These are phyloP conservation scores for Orchestes rusci DNA, from an alignment of 2,888 invertebrate genomes.

Conservation along the genomic window DNA sequence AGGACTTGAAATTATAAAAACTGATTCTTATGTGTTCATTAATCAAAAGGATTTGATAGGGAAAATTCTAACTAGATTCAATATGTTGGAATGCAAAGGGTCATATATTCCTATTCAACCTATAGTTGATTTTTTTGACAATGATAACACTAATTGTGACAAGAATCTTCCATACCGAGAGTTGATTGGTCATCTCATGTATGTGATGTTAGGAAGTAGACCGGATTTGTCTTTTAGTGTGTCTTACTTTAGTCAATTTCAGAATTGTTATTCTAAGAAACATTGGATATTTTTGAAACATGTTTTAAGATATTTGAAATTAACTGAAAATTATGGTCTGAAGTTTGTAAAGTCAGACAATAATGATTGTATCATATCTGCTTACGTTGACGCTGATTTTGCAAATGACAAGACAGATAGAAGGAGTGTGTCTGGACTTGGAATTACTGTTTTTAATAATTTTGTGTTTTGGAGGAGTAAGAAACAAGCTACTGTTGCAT, in stretches of 20 bases:
- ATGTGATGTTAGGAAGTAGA: conserved; percentile 20
- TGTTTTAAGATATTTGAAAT: conserved; percentile 14
- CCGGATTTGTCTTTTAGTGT: conserved; percentile 22
- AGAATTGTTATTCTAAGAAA: conserved; percentile 4
- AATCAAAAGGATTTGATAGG: not conserved
- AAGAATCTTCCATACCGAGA: not conserved
- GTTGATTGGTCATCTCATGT: conserved; percentile 20
- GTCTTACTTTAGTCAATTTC: conserved; percentile 21
- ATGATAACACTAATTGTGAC: not conserved
- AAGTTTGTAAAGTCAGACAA: not conserved
- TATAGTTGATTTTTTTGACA: not conserved
- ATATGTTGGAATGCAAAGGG: not conserved
- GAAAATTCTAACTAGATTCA: not conserved
- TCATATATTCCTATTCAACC: not conserved
- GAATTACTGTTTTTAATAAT: not conserved
- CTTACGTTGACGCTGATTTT: not conserved
- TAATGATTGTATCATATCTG: not conserved
- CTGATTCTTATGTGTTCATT: not conserved
- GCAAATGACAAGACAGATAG: not conserved
- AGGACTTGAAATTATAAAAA: not conserved
- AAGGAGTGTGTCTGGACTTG: not conserved
- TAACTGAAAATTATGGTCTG: conserved; percentile 8
- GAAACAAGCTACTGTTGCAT: not conserved
- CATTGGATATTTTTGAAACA: conserved; percentile 11
- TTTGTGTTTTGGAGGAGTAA: not conserved